Evolutionary conservation across 2,113 vertebrate species (phyloP), one percentile per base, ranked within the genome.

Genomic region (Mus spicilegus): DNA sequence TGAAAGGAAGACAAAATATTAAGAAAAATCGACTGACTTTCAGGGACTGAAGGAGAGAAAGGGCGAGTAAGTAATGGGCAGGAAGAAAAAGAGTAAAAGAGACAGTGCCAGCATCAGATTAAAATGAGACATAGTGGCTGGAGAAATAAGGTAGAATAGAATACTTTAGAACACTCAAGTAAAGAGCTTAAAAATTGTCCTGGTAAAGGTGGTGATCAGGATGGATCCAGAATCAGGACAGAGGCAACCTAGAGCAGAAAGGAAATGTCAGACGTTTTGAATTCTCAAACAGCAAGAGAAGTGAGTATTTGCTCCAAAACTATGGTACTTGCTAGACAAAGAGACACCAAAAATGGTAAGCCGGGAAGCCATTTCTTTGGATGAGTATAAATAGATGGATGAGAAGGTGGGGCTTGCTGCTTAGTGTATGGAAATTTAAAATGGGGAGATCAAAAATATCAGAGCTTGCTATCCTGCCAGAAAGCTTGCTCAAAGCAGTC

Each of bases 1-100:
- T 69, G 95, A 95, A 93, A 93, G 65, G 51, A 93, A 94, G 75
- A 69, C 39, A 78, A 87, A 82, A 5, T 63, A 73, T 73, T 56
- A 89, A 94, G 89, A 78, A 94, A 84, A 95, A 80, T 8, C 1
- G 24, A 82, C 0, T 63, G 49, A 14, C 20, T 70, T 93, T 87
- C 49, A 82, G 73, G 85, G 24, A 22, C 14, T 70, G 39, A 63
- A 76, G 49, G 58, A 63, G 12, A 80, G 24, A 36, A 51, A 1
- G 14, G 36, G 92, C 76, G 46, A 2, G 73, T 49, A 81, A 54
- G 36, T 6, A 26, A 72, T 54, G 78, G 76, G 9, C 28, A 80
- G 91, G 89, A 73, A 82, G 24, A 36, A 89, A 87, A 58, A 54
- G 89, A 96, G 72, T 69, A 78, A 87, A 72, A 89, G 67, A 39